Evolutionary conservation across 2,888 invertebrate genomes (phyloP).

Genomic region (Sialis fuliginosa): DNA sequence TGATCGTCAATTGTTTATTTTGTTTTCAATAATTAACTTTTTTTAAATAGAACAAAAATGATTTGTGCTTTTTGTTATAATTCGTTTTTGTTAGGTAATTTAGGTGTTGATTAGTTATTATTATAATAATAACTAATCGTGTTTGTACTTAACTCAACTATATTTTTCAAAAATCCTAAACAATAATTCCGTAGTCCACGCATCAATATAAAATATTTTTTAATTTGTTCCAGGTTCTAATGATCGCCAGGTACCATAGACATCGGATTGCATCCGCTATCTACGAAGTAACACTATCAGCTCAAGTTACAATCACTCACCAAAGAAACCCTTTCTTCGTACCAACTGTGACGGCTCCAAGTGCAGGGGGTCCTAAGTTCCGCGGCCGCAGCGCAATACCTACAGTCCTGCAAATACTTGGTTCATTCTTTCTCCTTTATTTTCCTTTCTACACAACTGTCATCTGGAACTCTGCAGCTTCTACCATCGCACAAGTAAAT

Average conservation of each 20-base stretch:
- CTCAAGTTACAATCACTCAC: conserved; percentile 69
- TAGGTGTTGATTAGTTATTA: no score
- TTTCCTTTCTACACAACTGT: conserved; percentile 56
- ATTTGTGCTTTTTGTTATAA: no score
- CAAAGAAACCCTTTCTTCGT: conserved; percentile 63
- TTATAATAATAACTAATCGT: no score
- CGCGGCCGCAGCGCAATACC: conserved; percentile 39
- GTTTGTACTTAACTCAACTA: no score
- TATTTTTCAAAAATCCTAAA: no score
- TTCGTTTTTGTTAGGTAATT: no score
- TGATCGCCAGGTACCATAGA: conserved; percentile 54
- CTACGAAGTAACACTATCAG: conserved; percentile 67
- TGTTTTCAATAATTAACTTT: no score
- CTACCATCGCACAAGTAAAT: conserved; percentile 14
- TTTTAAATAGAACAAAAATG: no score
- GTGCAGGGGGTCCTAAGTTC: conserved; percentile 29
- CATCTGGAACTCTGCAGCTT: conserved; percentile 40
- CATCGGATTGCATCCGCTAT: conserved; percentile 73
- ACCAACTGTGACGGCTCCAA: conserved; percentile 42
- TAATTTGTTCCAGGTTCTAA: conserved; percentile 29
- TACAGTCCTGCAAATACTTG: conserved; percentile 54
- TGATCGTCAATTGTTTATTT: no score
- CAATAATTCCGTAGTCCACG: no score
- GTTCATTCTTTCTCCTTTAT: conserved; percentile 52
- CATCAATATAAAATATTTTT: no score